Evolutionary conservation across 2,888 invertebrate genomes (phyloP).

Genomic region (Melieria omissa): DNA sequence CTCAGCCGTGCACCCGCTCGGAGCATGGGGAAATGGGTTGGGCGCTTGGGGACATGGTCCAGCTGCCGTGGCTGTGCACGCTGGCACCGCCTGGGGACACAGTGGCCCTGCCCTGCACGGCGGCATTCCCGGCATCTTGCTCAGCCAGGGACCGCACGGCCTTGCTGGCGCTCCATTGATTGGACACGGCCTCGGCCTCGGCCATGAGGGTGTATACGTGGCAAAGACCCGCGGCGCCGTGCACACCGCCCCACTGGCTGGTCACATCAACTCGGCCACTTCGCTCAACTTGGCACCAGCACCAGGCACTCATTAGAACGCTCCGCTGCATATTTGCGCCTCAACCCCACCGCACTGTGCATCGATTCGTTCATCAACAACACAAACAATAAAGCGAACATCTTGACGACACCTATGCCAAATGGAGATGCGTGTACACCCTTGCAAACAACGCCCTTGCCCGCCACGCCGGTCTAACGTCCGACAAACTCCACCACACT

Average conservation of each 20-base stretch:
- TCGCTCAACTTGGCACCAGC: slow-evolving; percentile 68
- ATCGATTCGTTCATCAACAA: not conserved
- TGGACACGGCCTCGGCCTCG: slow-evolving; percentile 48
- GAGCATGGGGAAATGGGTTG: slow-evolving; percentile 3
- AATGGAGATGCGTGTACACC: not conserved
- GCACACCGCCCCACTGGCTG: slow-evolving; percentile 62
- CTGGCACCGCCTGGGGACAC: slow-evolving; percentile 48
- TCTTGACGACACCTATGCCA: slow-evolving; percentile 20
- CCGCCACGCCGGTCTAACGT: not conserved
- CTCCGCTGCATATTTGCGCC: not conserved
- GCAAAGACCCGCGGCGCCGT: slow-evolving; percentile 65
- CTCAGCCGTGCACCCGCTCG: slow-evolving; percentile 51
- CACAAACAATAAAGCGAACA: not conserved
- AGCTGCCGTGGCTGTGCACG: slow-evolving; percentile 15
- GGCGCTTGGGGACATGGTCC: slow-evolving; percentile 25
- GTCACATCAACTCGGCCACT: slow-evolving; percentile 56
- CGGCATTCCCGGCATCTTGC: slow-evolving; percentile 60
- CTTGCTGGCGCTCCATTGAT: slow-evolving; percentile 46
- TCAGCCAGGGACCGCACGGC: slow-evolving; percentile 55
- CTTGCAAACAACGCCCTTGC: not conserved
- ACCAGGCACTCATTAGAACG: slow-evolving; percentile 64
- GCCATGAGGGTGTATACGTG: slow-evolving; percentile 49
- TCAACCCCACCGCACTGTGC: not conserved
- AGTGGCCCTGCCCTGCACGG: slow-evolving; percentile 47
- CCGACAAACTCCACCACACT: not conserved